Evolutionary conservation across 2,888 invertebrate genomes (phyloP).

Genomic region (Xestia ashworthii): DNA sequence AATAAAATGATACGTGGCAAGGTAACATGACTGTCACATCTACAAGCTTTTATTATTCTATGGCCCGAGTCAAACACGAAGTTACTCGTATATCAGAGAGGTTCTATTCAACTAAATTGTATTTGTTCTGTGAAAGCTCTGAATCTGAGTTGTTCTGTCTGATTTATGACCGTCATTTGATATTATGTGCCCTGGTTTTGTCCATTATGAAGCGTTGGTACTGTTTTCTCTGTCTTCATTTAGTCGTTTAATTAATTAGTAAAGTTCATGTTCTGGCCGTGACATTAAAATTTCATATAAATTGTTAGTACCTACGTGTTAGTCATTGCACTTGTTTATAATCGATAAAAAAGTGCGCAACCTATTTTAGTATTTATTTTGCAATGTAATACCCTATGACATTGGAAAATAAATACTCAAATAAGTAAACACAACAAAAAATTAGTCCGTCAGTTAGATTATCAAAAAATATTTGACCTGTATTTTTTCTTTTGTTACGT

Average conservation of each 20-base stretch:
- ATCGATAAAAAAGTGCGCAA: background rate
- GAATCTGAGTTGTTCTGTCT: constrained; percentile 47
- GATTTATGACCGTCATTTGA: constrained; percentile 57
- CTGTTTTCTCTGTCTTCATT: constrained; percentile 31
- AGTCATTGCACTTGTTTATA: background rate
- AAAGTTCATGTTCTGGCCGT: background rate
- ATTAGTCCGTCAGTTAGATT: too few species aligned
- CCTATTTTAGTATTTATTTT: background rate
- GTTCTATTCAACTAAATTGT: constrained; percentile 57
- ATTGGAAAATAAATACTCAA: too few species aligned
- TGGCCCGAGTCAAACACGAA: constrained; percentile 53
- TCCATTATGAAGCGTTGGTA: constrained; percentile 29
- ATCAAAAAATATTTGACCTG: too few species aligned
- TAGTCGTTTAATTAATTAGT: constrained; percentile 3
- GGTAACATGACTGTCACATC: background rate
- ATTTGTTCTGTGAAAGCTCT: constrained; percentile 55
- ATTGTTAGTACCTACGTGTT: background rate
- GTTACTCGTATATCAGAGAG: constrained; percentile 47
- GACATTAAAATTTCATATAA: background rate
- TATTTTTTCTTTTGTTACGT: too few species aligned
- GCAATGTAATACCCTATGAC: background rate
- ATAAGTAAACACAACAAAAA: too few species aligned
- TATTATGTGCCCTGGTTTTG: constrained; percentile 34
- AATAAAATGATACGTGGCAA: background rate
- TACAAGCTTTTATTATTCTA: constrained; percentile 16